These are phyloP conservation scores for Xenus cinereus DNA, from an alignment of 2,113 vertebrate species.

Conservation along the genomic window DNA sequence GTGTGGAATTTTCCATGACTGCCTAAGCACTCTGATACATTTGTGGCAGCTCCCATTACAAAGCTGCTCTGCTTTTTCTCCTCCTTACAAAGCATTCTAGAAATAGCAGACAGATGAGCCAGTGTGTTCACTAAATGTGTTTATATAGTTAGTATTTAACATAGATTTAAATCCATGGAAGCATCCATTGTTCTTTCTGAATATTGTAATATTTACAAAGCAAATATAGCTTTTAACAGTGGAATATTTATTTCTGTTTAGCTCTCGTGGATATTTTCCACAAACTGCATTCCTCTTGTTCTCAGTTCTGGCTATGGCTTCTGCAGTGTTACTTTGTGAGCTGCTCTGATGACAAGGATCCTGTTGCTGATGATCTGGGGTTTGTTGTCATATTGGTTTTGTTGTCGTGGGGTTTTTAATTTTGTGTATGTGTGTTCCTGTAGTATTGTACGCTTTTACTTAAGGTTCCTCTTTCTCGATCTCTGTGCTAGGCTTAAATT, in stretches of 20 bases:
- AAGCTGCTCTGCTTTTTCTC: conserved; percentile 60
- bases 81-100: conserved; percentile 71
- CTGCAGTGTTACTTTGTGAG: neutral
- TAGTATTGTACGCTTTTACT: neutral
- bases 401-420: neutral
- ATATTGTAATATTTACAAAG: conserved; percentile 41
- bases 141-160: conserved; percentile 54
- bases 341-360: neutral
- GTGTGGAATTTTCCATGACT: conserved; percentile 81
- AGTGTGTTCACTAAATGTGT: conserved; percentile 48
- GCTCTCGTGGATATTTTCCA: conserved; percentile 51
- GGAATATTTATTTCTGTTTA: conserved; percentile 55
- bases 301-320: neutral
- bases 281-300: conserved; percentile 40
- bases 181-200: conserved; percentile 7
- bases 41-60: conserved; percentile 62
- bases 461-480: neutral
- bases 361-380: neutral
- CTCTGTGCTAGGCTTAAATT: neutral
- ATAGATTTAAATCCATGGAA: conserved; percentile 30
- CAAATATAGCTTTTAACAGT: neutral
- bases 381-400: neutral
- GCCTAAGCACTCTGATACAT: conserved; percentile 59
- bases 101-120: conserved; percentile 69
- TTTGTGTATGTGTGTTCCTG: neutral